phyloP scores from a whole-genome alignment of 2,888 invertebrate species.

The Eucera pruinosa region DNA sequence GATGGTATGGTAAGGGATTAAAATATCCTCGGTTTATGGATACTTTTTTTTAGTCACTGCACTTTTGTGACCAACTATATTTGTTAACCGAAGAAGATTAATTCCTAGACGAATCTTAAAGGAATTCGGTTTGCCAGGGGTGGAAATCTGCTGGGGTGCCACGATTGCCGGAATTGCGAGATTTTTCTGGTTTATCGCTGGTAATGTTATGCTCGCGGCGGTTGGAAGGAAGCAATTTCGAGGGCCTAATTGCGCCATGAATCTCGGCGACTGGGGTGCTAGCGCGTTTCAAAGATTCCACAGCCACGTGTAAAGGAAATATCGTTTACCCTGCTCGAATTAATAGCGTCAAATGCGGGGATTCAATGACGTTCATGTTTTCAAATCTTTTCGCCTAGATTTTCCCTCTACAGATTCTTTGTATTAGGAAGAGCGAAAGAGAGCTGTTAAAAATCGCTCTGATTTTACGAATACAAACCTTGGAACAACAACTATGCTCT shows the following conservation, averaged over 20 bases:
- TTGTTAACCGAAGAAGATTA: no score
- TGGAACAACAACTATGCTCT: no score
- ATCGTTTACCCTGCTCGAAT: conserved; percentile 40
- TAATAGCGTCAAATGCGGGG: conserved; percentile 26
- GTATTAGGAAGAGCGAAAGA: no score
- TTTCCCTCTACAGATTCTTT: no score
- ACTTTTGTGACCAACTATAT: no score
- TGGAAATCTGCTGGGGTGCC: not conserved
- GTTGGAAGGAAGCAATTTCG: conserved; percentile 38
- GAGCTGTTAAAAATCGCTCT: no score
- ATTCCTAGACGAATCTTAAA: no score
- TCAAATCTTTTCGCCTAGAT: not conserved
- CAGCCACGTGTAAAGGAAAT: conserved; percentile 47
- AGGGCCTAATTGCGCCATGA: conserved; percentile 56
- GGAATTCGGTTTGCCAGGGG: not conserved
- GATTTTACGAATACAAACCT: no score
- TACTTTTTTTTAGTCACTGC: no score
- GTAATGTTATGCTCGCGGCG: conserved; percentile 23
- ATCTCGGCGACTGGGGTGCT: conserved; percentile 25
- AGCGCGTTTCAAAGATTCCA: conserved; percentile 24
- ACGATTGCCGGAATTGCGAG: conserved; percentile 21
- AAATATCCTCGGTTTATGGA: no score
- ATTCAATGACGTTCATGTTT: not conserved
- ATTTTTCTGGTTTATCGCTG: conserved; percentile 45
- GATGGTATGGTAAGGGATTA: no score